Conservation (phyloP, 2,113 vertebrate genomes). For the Gymnobelideus leadbeateri region DNA sequence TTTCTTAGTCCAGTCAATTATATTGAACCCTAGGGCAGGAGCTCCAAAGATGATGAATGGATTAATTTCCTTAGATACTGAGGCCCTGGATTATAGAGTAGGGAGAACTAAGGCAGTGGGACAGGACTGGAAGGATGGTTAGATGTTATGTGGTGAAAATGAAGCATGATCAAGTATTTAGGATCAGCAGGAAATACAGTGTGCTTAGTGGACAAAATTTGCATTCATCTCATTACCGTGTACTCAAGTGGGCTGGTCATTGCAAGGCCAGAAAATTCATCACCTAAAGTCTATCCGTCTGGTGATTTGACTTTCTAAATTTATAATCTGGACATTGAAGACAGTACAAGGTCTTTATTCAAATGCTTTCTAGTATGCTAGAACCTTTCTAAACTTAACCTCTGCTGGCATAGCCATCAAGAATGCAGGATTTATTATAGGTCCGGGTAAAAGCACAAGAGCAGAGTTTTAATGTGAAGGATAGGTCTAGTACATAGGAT, state of each 20-base stretch:
- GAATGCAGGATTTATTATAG: not conserved
- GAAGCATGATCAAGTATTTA: not conserved
- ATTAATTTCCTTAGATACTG: not conserved
- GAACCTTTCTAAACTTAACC: not conserved
- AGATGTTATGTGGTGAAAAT: not conserved
- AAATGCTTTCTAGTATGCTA: not conserved
- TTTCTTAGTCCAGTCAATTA: not conserved
- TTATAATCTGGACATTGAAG: not conserved
- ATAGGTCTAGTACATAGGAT: not conserved
- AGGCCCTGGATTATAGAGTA: not conserved
- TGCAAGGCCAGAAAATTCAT: not conserved
- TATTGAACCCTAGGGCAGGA: not conserved
- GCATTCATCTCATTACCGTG: not conserved
- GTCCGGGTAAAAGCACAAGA: not conserved
- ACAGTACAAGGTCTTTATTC: not conserved
- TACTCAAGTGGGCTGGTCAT: not conserved
- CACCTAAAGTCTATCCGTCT: not conserved
- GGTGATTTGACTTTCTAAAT: not conserved
- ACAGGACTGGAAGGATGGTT: not conserved
- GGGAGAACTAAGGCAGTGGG: not conserved
- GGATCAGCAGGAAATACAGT: not conserved
- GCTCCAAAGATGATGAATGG: not conserved
- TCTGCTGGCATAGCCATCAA: not conserved
- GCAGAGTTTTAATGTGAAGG: not conserved
- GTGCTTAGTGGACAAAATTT: not conserved